Evolutionary conservation across 2,888 invertebrate genomes (phyloP).

Genomic region (Temnothorax rugatulus): DNA sequence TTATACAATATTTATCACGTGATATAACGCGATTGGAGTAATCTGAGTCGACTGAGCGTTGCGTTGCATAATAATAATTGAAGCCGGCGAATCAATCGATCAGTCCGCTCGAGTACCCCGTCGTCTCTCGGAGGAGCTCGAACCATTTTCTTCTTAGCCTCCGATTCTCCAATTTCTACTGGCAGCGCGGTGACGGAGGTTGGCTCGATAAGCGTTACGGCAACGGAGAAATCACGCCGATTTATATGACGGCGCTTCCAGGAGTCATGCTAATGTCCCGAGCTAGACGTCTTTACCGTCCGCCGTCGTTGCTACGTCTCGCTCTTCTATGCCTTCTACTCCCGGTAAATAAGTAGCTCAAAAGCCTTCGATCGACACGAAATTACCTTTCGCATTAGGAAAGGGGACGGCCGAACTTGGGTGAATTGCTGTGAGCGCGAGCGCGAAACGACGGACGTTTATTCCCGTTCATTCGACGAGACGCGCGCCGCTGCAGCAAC

Average conservation of each 20-base stretch:
- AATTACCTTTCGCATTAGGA: slow-evolving; percentile 63
- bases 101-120: not conserved
- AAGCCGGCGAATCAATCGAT: not conserved
- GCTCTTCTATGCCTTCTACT: too few relatives aligned
- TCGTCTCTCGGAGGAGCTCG: slow-evolving; percentile 16
- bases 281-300: slow-evolving; percentile 54
- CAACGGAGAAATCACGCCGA: slow-evolving; percentile 50
- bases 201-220: slow-evolving; percentile 54
- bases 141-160: slow-evolving; percentile 23
- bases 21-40: slow-evolving; percentile 31
- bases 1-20: slow-evolving; percentile 20
- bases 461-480: slow-evolving; percentile 48
- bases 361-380: slow-evolving; percentile 59
- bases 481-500: slow-evolving; percentile 11
- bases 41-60: not conserved
- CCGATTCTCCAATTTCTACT: slow-evolving; percentile 39
- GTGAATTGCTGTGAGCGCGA: slow-evolving; percentile 53
- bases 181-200: not conserved
- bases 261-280: slow-evolving; percentile 55
- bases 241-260: slow-evolving; percentile 47
- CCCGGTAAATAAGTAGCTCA: slow-evolving; percentile 61
- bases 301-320: slow-evolving; percentile 37
- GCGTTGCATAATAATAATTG: slow-evolving; percentile 23
- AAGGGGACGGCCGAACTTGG: slow-evolving; percentile 48
- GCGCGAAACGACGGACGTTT: slow-evolving; percentile 55